These are phyloP conservation scores for Drosophila hamatofila DNA, from an alignment of 2,888 invertebrate species.

Conservation along the genomic window DNA sequence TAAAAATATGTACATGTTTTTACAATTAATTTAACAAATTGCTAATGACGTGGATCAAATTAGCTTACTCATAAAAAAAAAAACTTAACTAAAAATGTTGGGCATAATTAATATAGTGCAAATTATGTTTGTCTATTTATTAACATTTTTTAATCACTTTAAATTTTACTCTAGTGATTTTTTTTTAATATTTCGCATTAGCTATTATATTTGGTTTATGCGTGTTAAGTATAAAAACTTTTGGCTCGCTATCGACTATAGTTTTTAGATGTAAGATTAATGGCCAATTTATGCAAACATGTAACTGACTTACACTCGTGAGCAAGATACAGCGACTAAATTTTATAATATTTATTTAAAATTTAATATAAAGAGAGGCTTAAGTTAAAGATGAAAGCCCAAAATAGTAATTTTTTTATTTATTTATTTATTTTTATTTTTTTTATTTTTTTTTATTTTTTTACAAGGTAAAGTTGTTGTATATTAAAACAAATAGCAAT, in stretches of 20 bases:
- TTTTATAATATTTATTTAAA: no score
- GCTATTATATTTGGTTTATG: not conserved
- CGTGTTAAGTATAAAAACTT: not conserved
- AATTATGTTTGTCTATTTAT: not conserved
- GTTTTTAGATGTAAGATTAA: constrained; percentile 1
- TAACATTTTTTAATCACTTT: not conserved
- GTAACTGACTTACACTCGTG: not conserved
- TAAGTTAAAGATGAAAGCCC: no score
- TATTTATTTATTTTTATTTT: no score
- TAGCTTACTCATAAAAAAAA: not conserved
- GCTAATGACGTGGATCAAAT: not conserved
- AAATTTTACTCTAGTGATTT: not conserved
- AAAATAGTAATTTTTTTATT: no score
- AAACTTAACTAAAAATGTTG: not conserved
- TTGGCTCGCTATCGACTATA: not conserved
- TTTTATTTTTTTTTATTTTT: no score
- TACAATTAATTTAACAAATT: not conserved
- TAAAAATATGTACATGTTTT: not conserved
- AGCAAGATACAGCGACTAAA: not conserved
- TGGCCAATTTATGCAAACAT: not conserved
- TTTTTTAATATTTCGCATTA: not conserved
- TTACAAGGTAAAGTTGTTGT: no score
- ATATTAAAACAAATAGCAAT: no score
- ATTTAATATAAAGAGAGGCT: no score
- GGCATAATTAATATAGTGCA: not conserved